Base-by-base conservation (phyloP, 2,797 vertebrate species). In the Phylloscopus collybita region DNA sequence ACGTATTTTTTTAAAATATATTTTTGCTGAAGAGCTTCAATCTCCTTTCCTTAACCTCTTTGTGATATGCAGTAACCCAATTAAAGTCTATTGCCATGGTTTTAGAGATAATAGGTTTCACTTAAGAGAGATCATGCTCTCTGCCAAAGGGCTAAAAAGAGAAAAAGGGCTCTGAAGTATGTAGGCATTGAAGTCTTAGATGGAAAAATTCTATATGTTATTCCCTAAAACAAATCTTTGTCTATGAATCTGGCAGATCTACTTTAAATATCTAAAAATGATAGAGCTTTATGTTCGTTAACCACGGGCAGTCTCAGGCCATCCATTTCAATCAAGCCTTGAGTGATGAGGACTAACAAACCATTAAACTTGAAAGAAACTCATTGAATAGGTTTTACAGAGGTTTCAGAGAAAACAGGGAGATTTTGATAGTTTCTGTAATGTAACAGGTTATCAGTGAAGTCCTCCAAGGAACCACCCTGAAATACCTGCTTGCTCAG, bases 51-150 rank as follows among this genome's bases (percentile, higher is more conserved):
- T 66, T 88, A 92, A 78, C 34, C 61, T 73, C 44, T 66, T 32
- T 66, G 60, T 82, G 56, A 73, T 73, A 32, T 38, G 21, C 69
- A 57, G 3, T 64, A 86, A 83, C 72, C 51, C 71, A 71, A 92
- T 87, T 85, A 76, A 90, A 89, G 80, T 53, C 75, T 76, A 51
- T 67, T 76, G 49, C 67, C 34, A 44, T 89, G 45, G 56, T 59
- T 70, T 80, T 80, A 49, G n/a, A 82, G 51, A 50, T 78, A 91
- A 89, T 45, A 85, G 36, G 26, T 65, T 94, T 91, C 59, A 90
- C 62, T 88, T 88, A 80, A 85, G 42, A 83, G 50, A 76, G 36
- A 74, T 27, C 34, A 10, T 67, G 42, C 6, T 29, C 76, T 72
- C 69, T 90, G 62, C 42, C 50, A 86, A 83, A 69, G 44, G 76